These are phyloP conservation scores for Sitta carolinensis DNA, from an alignment of 2,797 vertebrate genomes.

Conservation along the genomic window DNA sequence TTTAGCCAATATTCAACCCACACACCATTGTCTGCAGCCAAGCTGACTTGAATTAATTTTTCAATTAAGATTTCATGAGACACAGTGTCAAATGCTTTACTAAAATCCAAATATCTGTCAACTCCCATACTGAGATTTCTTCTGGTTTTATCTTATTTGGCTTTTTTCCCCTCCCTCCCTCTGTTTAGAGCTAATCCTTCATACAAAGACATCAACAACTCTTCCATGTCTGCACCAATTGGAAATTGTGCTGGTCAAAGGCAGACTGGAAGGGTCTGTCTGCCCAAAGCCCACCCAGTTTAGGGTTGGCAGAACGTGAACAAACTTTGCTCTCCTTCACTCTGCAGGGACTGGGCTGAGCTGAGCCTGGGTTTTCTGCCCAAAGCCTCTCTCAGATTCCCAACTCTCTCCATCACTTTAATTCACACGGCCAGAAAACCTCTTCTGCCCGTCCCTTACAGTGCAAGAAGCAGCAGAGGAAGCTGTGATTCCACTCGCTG, in stretches of 20 bases:
- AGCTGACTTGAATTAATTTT: slow-evolving; percentile 37
- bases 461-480: neutral
- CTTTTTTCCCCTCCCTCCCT: accelerated
- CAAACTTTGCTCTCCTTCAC: neutral
- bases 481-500: neutral
- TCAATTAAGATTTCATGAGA: slow-evolving; percentile 40
- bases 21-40: neutral
- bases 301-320: neutral
- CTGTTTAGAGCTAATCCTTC: neutral
- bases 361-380: neutral
- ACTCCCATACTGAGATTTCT: neutral
- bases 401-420: neutral
- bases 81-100: neutral
- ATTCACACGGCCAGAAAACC: neutral
- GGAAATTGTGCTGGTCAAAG: neutral
- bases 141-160: neutral
- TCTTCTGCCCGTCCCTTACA: neutral
- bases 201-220: neutral
- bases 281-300: neutral
- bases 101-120: slow-evolving; percentile 24
- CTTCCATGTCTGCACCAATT: neutral
- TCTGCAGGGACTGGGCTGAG: neutral
- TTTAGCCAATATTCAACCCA: neutral
- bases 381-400: neutral
- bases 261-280: neutral